phyloP scores from a whole-genome alignment of 2,888 invertebrate genomes.

The Aquatica leii region DNA sequence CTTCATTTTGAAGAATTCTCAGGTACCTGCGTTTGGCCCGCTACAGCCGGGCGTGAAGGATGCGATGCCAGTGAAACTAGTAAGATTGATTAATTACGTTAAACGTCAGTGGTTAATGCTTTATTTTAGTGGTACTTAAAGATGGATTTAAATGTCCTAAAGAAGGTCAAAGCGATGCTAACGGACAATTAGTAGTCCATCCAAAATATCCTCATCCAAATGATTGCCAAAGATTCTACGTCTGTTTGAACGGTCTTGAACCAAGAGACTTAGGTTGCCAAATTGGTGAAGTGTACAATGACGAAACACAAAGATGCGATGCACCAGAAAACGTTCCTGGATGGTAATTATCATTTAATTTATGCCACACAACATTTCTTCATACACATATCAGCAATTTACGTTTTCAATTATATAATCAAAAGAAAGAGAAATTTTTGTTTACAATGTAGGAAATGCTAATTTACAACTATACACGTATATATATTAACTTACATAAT shows the following conservation, averaged over 20 bases:
- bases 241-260: slow-evolving; percentile 84
- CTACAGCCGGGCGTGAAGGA: slow-evolving; percentile 77
- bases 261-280: slow-evolving; percentile 89
- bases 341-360: slow-evolving; percentile 69
- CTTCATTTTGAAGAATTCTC: slow-evolving; percentile 89
- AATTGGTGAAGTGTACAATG: slow-evolving; percentile 91
- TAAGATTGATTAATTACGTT: slow-evolving; percentile 47
- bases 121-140: slow-evolving; percentile 74
- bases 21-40: slow-evolving; percentile 92
- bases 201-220: slow-evolving; percentile 86
- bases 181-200: slow-evolving; percentile 79
- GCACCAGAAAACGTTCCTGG: slow-evolving; percentile 90
- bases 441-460: no score
- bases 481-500: no score
- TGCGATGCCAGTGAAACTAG: slow-evolving; percentile 64
- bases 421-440: background rate
- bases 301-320: slow-evolving; percentile 83
- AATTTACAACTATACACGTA: no score
- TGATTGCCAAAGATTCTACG: slow-evolving; percentile 93
- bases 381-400: no score
- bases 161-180: slow-evolving; percentile 69
- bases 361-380: no score
- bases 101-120: no score
- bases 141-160: slow-evolving; percentile 89
- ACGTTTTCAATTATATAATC: background rate